A percentile compares a stretch with the other conserved stretches of the same genome.
Evolutionary conservation across 2,113 vertebrate genomes (phyloP).

Genomic region (Erpornis zantholeuca): DNA sequence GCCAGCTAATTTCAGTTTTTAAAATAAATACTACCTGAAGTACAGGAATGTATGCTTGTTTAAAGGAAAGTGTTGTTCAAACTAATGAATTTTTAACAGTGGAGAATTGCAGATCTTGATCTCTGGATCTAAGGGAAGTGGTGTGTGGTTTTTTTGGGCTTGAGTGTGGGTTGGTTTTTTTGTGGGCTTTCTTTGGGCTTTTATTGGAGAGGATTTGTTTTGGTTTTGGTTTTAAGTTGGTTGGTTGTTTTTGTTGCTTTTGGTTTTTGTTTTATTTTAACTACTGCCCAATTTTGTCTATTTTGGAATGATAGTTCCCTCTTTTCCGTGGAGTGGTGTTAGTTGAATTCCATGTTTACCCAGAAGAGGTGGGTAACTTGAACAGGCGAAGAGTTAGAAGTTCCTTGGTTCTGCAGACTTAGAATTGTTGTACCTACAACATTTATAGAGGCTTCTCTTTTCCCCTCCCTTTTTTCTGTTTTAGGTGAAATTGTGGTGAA

Average conservation of each 20-base stretch:
- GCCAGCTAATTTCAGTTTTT: background rate
- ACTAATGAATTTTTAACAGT: background rate
- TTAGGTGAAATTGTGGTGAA: slow-evolving; percentile 95
- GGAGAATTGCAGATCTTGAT: background rate
- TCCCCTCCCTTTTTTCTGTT: background rate
- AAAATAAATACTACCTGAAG: background rate
- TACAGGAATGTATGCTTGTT: background rate
- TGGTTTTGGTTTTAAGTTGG: background rate
- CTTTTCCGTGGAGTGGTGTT: background rate
- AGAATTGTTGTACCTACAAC: background rate
- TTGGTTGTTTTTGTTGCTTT: background rate
- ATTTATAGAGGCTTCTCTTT: background rate
- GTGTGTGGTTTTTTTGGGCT: background rate
- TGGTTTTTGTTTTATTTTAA: background rate
- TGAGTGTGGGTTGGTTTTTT: background rate
- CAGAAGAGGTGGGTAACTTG: background rate
- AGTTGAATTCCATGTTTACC: background rate
- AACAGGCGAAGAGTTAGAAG: background rate
- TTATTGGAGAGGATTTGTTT: background rate
- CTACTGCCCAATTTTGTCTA: background rate
- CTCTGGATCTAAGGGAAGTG: background rate
- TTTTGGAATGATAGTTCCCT: background rate
- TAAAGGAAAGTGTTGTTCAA: background rate
- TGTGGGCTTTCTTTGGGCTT: background rate
- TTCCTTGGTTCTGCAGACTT: background rate